Evolutionary conservation across 2,797 vertebrate species (phyloP), one percentile per base, ranked within the genome.

Genomic region (Falco concolor): DNA sequence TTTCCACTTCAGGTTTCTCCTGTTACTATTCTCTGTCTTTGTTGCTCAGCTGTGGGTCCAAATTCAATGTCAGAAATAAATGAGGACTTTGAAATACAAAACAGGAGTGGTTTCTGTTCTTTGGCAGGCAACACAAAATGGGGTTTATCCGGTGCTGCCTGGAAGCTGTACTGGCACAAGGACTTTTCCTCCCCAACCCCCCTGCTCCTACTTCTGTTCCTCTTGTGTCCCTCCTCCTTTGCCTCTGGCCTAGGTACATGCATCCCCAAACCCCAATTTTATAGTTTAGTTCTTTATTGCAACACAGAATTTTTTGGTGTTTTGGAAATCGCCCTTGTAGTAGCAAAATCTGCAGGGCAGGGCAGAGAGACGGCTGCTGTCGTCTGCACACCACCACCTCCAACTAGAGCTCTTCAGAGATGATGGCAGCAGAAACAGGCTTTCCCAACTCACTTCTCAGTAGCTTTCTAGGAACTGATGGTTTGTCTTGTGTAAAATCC

Each of bases 1-100:
- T 96, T 96, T 97, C 87, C 34, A 93, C 91, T 91, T 78, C 49
- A 57, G 70, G 87, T 70, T 97, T 95, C 83, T 87, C 70, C 78
- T 91, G 77, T 95, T 96, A 78, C 54, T 86, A 53, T 79, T 96
- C 89, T 86, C 89, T 76, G 86, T 97, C 96, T 96, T 95, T 93
- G 83, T 95, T 96, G 94, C 85, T 97, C 92, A 95, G 96, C 96
- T 95, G 84, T 84, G 87, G 95, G 93, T 93, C 94, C 94, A 96
- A 97, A 95, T 53, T 91, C 57, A 93, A 88, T 92, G 96, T 96
- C 89, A 90, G 73, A 96, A 98, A 98, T 98, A 98, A 98, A 98
- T 0, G 63, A 96, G 87, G 93, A 97, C 90, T 98, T 98, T 98
- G 97, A 98, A 97, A 94, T 98, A 97, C 87, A 97, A 95, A 94